These are phyloP conservation scores for Parnassius mnemosyne DNA, from an alignment of 2,888 invertebrate species.

Conservation along the genomic window DNA sequence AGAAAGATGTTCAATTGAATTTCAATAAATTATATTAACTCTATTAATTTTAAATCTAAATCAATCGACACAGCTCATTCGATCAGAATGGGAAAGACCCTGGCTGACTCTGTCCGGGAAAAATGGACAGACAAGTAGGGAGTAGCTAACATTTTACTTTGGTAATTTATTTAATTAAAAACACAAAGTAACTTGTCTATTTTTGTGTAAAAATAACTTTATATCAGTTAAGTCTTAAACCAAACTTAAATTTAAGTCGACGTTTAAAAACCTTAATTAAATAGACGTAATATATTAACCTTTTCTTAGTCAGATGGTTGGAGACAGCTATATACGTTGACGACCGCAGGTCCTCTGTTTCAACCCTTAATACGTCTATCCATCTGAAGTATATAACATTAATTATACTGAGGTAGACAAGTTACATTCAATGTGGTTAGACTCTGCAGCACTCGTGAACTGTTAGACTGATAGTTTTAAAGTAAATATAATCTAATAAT, in stretches of 20 bases:
- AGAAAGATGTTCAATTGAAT: too few relatives aligned
- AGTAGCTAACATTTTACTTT: too few relatives aligned
- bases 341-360: slow-evolving; percentile 21
- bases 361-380: slow-evolving; percentile 21
- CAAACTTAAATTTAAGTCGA: neutral
- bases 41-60: too few relatives aligned
- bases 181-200: too few relatives aligned
- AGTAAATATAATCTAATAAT: slow-evolving; percentile 1
- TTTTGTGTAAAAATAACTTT: too few relatives aligned
- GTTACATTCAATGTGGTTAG: slow-evolving; percentile 19
- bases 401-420: slow-evolving; percentile 22
- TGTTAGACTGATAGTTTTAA: neutral
- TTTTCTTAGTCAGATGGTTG: slow-evolving; percentile 15
- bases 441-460: neutral
- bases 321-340: slow-evolving; percentile 4
- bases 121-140: too few relatives aligned
- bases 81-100: too few relatives aligned
- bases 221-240: neutral
- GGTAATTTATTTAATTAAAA: too few relatives aligned
- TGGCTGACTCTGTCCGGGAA: too few relatives aligned
- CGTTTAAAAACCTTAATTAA: slow-evolving; percentile 20
- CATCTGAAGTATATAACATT: slow-evolving; percentile 13
- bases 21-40: too few relatives aligned
- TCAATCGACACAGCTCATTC: too few relatives aligned
- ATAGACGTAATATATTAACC: slow-evolving; percentile 16